phyloP scores from a whole-genome alignment of 2,113 vertebrate genomes.

The Dissostichus mawsoni region DNA sequence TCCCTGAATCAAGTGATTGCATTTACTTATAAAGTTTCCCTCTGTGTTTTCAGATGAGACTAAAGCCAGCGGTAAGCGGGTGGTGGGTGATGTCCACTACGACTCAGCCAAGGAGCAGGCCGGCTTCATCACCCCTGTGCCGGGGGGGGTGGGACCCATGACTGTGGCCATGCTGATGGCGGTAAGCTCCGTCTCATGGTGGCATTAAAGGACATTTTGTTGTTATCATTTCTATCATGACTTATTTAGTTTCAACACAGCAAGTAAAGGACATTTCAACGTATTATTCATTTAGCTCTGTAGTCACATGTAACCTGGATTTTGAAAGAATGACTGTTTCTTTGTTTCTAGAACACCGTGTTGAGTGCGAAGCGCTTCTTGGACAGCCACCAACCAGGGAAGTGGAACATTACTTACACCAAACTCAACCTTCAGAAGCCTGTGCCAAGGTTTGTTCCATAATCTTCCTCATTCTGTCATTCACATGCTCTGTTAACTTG shows the following conservation, averaged over 20 bases:
- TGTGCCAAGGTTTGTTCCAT: slow-evolving; percentile 89
- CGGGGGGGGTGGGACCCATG: slow-evolving; percentile 98
- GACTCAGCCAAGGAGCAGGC: slow-evolving; percentile 90
- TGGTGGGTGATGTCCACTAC: slow-evolving; percentile 94
- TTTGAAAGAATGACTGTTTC: background rate
- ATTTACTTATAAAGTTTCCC: background rate
- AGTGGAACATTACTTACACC: slow-evolving; percentile 91
- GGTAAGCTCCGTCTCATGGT: slow-evolving; percentile 74
- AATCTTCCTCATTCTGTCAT: background rate
- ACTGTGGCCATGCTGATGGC: slow-evolving; percentile 99
- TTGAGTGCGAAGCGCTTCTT: slow-evolving; percentile 92
- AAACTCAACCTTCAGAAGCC: slow-evolving; percentile 87
- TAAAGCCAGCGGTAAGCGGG: slow-evolving; percentile 89
- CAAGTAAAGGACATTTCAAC: background rate
- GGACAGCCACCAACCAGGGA: slow-evolving; percentile 86
- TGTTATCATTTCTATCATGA: background rate
- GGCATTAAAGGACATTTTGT: background rate
- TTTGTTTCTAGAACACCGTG: slow-evolving; percentile 90
- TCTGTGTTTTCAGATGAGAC: slow-evolving; percentile 86
- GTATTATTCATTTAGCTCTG: background rate
- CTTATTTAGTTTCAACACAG: background rate
- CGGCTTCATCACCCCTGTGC: slow-evolving; percentile 95
- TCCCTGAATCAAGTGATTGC: too few species aligned
- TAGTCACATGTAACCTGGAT: background rate
- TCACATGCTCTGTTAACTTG: background rate